Percentiles rank a stretch among this genome's conserved stretches.
Evolutionary conservation across 2,797 vertebrate species (phyloP).

Genomic region (Megalops cyprinoides): DNA sequence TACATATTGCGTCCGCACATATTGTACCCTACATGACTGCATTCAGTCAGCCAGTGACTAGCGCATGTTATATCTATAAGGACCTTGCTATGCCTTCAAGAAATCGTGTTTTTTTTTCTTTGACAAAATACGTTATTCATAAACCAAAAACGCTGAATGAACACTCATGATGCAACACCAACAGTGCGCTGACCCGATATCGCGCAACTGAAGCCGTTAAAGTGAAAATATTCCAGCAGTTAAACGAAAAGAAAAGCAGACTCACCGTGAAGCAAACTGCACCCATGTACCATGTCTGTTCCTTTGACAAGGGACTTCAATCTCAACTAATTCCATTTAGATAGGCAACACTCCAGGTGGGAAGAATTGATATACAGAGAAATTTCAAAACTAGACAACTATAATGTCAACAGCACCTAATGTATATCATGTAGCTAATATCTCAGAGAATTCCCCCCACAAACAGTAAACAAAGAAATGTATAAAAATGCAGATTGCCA

Average conservation of each 20-base stretch:
- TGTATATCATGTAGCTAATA: not conserved
- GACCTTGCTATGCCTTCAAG: not conserved
- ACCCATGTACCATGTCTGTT: slow-evolving; percentile 99
- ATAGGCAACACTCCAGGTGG: slow-evolving; percentile 82
- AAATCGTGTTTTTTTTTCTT: not conserved
- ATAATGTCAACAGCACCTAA: slow-evolving; percentile 43
- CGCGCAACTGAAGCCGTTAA: slow-evolving; percentile 17
- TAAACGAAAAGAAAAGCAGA: slow-evolving; percentile 43
- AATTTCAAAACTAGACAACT: slow-evolving; percentile 52
- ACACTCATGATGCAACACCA: not conserved
- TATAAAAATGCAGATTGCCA: slow-evolving; percentile 40
- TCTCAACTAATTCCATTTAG: slow-evolving; percentile 99
- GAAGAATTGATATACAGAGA: slow-evolving; percentile 68
- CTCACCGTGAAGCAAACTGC: slow-evolving; percentile 96
- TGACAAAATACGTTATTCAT: not conserved
- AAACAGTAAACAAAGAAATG: slow-evolving; percentile 31
- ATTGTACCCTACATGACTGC: not conserved
- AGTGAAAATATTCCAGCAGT: slow-evolving; percentile 14
- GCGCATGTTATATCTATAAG: too few species aligned
- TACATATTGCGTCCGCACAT: not conserved
- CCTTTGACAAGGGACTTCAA: slow-evolving; percentile 93
- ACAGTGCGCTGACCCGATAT: not conserved
- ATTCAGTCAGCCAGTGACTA: too few species aligned
- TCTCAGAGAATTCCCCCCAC: not conserved
- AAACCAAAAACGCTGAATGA: not conserved